Base-by-base conservation (phyloP, 2,797 vertebrate genomes). In the Selene dorsalis region DNA sequence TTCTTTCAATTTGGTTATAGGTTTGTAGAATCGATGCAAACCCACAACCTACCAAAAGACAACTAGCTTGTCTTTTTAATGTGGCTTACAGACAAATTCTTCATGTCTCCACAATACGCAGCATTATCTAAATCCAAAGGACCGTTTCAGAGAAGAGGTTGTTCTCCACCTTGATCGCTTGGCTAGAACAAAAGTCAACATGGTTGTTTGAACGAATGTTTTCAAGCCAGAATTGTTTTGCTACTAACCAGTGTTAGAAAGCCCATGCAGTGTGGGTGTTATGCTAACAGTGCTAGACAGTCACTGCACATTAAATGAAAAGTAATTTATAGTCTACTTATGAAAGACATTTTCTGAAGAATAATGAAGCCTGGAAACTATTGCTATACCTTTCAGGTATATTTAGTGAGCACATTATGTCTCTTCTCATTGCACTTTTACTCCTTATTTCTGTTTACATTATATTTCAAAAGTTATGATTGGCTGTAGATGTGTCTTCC, bases 361-460 rank as follows among this genome's bases (percentile, higher is more conserved):
- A 45, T 39, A 32, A 48, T 41, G 8, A 11, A 35, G 55, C 67
- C 5, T 13, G 26, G 14, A 45, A 73, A 43, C 6, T 30, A 28
- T 32, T 69, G 30, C 39, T 35, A 1, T 18, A 35, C 1, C 0
- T 52, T 65, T 22, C 18, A 38, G 48, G 35, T 53, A 59, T 73
- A 28, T 60, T 53, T 48, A 53, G 38, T 8, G 3, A 61, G 22
- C 22, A 64, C 1, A 62, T 72, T 20, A 28, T 2, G 26, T 68
- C 68, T 69, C 56, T 68, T 80, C 24, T 75, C 16, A n/a, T 55
- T 82, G 77, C 83, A 83, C 77, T 70, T 86, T 69, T 14, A 63
- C 14, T 73, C 70, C 28, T 35, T 38, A 30, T 67, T 30, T 75
- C 47, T 59, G 66, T 87, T 86, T 77, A 84, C 75, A 80, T 75